These are phyloP conservation scores for Norana najaformis DNA, from an alignment of 2,888 invertebrate genomes.

Conservation along the genomic window DNA sequence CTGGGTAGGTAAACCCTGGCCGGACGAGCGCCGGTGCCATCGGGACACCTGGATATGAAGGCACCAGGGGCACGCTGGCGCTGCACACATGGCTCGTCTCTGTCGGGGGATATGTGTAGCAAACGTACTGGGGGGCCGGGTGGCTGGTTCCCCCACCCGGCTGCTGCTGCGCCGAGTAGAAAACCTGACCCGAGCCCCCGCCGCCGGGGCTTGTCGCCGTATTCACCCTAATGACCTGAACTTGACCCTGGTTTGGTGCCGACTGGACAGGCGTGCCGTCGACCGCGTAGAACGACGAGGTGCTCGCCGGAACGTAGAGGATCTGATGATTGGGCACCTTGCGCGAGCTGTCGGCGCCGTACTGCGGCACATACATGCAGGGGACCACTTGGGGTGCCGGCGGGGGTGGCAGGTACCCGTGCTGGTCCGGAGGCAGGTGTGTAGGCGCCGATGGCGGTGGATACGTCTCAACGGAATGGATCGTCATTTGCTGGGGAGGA, in stretches of 20 bases:
- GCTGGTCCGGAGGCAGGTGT: neutral
- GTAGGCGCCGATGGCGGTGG: neutral
- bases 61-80: neutral
- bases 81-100: neutral
- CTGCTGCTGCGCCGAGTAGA: slow-evolving; percentile 15
- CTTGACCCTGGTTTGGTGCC: slow-evolving; percentile 14
- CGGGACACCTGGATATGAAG: neutral
- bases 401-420: neutral
- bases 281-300: too few relatives aligned
- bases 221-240: slow-evolving; percentile 20
- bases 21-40: neutral
- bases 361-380: slow-evolving; percentile 2
- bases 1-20: neutral
- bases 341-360: neutral
- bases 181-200: neutral
- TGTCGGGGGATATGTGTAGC: neutral
- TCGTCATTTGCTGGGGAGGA: slow-evolving; percentile 33
- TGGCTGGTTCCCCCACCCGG: neutral
- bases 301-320: slow-evolving; percentile 17
- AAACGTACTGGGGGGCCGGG: slow-evolving; percentile 8
- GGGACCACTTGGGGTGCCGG: slow-evolving; percentile 21
- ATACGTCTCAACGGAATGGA: slow-evolving; percentile 40
- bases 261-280: neutral
- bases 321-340: neutral
- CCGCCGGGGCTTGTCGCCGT: neutral